Percentiles rank a stretch among this genome's conserved stretches.
Conservation (phyloP, 2,797 vertebrate species). For the Gymnopithys bicolor region DNA sequence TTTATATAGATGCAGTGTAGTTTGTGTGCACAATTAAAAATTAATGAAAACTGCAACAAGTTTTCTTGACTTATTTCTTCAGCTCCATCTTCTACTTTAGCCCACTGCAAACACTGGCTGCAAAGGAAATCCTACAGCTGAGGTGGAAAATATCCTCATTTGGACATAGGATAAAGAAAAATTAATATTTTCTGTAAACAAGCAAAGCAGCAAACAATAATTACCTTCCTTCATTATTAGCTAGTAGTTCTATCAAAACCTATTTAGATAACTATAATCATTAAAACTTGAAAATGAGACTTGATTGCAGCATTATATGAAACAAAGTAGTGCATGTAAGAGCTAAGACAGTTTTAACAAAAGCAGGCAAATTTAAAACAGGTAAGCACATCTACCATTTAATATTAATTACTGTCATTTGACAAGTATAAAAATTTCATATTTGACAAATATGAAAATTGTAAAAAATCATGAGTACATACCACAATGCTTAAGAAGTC, state of each 20-base stretch:
- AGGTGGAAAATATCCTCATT: neutral
- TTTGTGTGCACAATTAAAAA: neutral
- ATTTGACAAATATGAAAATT: neutral
- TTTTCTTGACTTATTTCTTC: neutral
- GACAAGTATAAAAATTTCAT: neutral
- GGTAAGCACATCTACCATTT: neutral
- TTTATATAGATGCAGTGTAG: neutral
- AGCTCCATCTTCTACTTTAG: neutral
- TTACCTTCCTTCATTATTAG: neutral
- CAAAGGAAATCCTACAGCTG: neutral
- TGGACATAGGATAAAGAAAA: neutral
- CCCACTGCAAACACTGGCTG: neutral
- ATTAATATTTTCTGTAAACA: neutral
- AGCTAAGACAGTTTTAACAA: neutral
- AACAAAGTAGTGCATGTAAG: neutral
- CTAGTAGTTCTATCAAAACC: neutral
- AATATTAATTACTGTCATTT: neutral
- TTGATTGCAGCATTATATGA: neutral
- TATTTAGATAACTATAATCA: neutral
- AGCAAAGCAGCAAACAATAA: neutral
- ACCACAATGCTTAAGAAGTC: conserved; percentile 97
- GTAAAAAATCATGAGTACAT: conserved; percentile 62
- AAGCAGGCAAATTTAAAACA: neutral
- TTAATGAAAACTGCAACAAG: neutral
- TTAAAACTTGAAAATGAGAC: neutral